These are phyloP conservation scores for Cantharis nigra DNA, from an alignment of 2,888 invertebrate genomes.

Conservation along the genomic window DNA sequence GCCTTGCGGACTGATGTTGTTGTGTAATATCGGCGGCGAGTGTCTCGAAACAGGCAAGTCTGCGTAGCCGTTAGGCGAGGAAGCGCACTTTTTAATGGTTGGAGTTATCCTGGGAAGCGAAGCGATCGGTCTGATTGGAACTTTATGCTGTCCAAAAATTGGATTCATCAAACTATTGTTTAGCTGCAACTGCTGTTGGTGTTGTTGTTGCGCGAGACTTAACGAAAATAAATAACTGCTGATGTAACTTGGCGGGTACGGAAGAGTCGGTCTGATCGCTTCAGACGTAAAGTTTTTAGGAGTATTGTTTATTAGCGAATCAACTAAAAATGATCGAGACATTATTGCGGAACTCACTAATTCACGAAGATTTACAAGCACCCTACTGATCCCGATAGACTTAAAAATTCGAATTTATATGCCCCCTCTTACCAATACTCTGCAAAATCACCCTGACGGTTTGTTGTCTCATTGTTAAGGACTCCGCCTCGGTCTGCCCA, in stretches of 20 bases:
- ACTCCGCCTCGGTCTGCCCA: constrained; percentile 48
- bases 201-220: constrained; percentile 66
- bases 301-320: constrained; percentile 74
- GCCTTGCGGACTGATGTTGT: constrained; percentile 26
- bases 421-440: constrained; percentile 43
- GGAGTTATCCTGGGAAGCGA: constrained; percentile 42
- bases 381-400: constrained; percentile 33
- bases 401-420: constrained; percentile 41
- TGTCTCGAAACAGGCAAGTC: constrained; percentile 10
- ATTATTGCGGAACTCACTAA: constrained; percentile 55
- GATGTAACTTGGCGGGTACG: constrained; percentile 68
- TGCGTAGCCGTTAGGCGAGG: constrained; percentile 15
- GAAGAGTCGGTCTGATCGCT: constrained; percentile 61
- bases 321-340: constrained; percentile 83
- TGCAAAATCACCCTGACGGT: constrained; percentile 42
- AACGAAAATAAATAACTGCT: constrained; percentile 68
- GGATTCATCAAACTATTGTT: constrained; percentile 53
- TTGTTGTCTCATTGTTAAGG: constrained; percentile 45
- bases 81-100: constrained; percentile 24
- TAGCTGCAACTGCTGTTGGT: constrained; percentile 45
- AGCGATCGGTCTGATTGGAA: constrained; percentile 49
- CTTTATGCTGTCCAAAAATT: constrained; percentile 47
- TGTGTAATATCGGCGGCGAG: constrained; percentile 7
- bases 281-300: constrained; percentile 59
- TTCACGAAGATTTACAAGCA: constrained; percentile 21